These are phyloP conservation scores for Chrysotoxum bicinctum DNA, from an alignment of 2,888 invertebrate species.

Conservation along the genomic window DNA sequence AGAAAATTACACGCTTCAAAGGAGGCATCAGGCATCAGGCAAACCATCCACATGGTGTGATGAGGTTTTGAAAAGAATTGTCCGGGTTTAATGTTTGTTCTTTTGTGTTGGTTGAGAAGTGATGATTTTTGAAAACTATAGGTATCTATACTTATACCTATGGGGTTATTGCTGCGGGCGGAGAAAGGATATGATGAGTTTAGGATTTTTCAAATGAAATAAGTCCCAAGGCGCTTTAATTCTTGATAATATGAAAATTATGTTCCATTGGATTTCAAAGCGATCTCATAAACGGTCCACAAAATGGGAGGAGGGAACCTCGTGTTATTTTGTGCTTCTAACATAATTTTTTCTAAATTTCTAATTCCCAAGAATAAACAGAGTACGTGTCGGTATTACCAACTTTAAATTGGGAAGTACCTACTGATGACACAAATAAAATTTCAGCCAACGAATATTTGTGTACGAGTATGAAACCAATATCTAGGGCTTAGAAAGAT, in stretches of 20 bases:
- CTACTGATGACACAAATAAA: too few species aligned
- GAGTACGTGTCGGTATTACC: too few species aligned
- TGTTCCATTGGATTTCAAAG: not conserved
- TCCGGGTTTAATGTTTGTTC: slow-evolving; percentile 8
- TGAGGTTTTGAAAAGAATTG: slow-evolving; percentile 28
- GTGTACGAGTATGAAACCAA: too few species aligned
- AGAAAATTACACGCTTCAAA: slow-evolving; percentile 43
- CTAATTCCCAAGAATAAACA: too few species aligned
- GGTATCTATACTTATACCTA: not conserved
- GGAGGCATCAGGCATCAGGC: slow-evolving; percentile 7
- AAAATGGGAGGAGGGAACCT: not conserved
- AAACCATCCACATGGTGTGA: not conserved
- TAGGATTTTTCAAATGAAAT: not conserved
- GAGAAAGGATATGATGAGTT: not conserved
- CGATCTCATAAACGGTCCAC: not conserved
- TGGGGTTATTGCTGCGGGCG: not conserved
- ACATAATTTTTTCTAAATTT: too few species aligned
- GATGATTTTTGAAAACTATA: slow-evolving; percentile 11
- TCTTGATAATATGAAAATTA: not conserved
- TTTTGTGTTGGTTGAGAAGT: slow-evolving; percentile 30
- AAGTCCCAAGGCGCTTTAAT: slow-evolving; percentile 25
- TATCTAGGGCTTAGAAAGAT: too few species aligned
- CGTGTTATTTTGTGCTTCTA: not conserved
- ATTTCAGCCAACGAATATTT: too few species aligned
- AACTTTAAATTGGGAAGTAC: too few species aligned